Evolutionary conservation across 2,797 vertebrate species (phyloP), one percentile per base, ranked within the genome.

Genomic region (Cottoperca gobio): DNA sequence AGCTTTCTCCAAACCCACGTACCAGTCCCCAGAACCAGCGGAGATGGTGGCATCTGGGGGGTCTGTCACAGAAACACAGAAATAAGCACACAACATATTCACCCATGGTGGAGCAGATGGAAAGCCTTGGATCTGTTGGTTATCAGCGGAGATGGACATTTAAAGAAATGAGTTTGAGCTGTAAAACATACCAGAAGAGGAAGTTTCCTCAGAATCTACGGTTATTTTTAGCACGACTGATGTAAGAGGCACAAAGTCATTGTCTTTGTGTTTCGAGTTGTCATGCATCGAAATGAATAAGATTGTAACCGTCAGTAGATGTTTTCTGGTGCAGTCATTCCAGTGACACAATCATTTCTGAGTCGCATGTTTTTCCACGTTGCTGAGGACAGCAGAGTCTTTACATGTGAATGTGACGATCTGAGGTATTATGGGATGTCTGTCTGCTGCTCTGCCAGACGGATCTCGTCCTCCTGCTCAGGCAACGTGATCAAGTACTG

Each of bases 31-130:
- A 5, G 87, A 33, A 1, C 69, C 54, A 0, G 82, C 7, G 16
- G 82, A 39, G 76, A 95, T 86, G 53, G 48, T 76, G 63, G 93
- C 88, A 48, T 95, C 93, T 17, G 95, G 95, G 66, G 94, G 92
- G 77, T 92, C 95, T 96, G 91, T 70, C 7, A 76, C 21, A 86
- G 19, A 82, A 53, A 83, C 12, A 88, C 40, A 82, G 4, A 73
- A 6, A 54, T 39, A 17, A 75, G 64, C 17, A 63, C 5, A 49
- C 2, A 21, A 63, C 35, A 40, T 40, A 40, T 24, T 48, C 14
- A 35, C 17, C 2, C 0, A 35, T 6, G 21, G 10, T 0, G 11
- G 8, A 72, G 37, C 40, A 64, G 67, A 63, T 12, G 61, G 19
- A 63, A 50, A 64, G 62, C 9, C 12, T 12, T n/a, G 13, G 2